A percentile compares a stretch with the other conserved stretches of the same genome.
These are phyloP conservation scores for Beaufortia kweichowensis DNA, from an alignment of 2,113 vertebrate genomes.

Conservation along the genomic window DNA sequence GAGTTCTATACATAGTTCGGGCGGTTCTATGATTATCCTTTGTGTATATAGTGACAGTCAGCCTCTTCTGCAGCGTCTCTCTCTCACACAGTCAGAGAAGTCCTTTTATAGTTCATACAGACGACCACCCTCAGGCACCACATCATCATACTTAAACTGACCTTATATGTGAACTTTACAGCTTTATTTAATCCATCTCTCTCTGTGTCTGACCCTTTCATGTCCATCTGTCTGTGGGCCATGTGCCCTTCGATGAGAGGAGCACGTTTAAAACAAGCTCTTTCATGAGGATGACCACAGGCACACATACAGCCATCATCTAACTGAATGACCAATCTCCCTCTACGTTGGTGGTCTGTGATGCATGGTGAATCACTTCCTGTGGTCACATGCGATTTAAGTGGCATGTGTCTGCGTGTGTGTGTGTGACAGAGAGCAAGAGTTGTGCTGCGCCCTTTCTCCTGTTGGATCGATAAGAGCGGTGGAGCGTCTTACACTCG, in stretches of 20 bases:
- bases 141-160: conserved; percentile 30
- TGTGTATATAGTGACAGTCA: not conserved
- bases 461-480: conserved; percentile 67
- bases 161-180: conserved; percentile 41
- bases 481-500: conserved; percentile 69
- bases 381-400: not conserved
- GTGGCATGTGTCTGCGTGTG: conserved; percentile 17
- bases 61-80: conserved; percentile 2
- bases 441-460: conserved; percentile 68
- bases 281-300: conserved; percentile 6
- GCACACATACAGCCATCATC: conserved; percentile 19
- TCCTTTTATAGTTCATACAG: conserved; percentile 5
- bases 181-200: not conserved
- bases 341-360: conserved; percentile 26
- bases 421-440: conserved; percentile 47
- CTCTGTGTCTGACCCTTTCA: conserved; percentile 1
- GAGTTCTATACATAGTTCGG: not conserved
- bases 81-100: not conserved
- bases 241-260: conserved; percentile 13
- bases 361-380: conserved; percentile 24
- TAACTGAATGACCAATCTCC: conserved; percentile 8
- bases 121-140: conserved; percentile 37
- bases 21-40: not conserved
- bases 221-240: not conserved
- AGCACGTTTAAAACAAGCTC: conserved; percentile 23